These are phyloP conservation scores for Idaea aversata DNA, from an alignment of 2,888 invertebrate genomes.

Conservation along the genomic window DNA sequence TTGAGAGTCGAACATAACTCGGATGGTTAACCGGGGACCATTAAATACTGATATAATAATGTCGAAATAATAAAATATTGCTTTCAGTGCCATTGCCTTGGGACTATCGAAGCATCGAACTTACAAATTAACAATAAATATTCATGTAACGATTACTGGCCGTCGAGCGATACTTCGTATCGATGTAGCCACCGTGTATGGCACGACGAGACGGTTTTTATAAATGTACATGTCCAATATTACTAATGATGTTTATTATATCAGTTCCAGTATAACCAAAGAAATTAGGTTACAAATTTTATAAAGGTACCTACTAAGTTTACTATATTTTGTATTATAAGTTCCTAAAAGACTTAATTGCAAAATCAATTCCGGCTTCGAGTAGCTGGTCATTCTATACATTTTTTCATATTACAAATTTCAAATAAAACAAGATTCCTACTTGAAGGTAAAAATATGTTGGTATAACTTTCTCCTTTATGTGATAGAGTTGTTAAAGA, in stretches of 20 bases:
- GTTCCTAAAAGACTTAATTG: no score
- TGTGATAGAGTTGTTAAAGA: no score
- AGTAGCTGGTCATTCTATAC: no score
- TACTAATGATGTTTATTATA: conserved; percentile 33
- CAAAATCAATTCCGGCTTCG: no score
- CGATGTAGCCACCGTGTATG: conserved; percentile 44
- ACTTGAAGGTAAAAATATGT: no score
- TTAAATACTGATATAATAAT: conserved; percentile 61
- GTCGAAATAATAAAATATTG: conserved; percentile 64
- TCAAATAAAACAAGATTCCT: no score
- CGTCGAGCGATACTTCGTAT: conserved; percentile 38
- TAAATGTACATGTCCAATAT: conserved; percentile 33
- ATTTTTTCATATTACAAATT: no score
- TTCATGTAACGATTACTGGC: conserved; percentile 61
- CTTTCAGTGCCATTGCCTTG: conserved; percentile 53
- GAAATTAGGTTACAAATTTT: neutral
- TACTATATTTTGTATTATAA: neutral
- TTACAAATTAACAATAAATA: conserved; percentile 77
- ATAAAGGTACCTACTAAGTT: neutral
- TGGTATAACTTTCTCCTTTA: no score
- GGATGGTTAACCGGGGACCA: conserved; percentile 51
- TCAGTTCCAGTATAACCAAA: neutral
- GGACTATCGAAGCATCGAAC: conserved; percentile 60
- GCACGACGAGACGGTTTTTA: conserved; percentile 38
- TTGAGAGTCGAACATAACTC: conserved; percentile 49